Base-by-base conservation (phyloP, 2,797 vertebrate genomes). In the Xerus rutilus region DNA sequence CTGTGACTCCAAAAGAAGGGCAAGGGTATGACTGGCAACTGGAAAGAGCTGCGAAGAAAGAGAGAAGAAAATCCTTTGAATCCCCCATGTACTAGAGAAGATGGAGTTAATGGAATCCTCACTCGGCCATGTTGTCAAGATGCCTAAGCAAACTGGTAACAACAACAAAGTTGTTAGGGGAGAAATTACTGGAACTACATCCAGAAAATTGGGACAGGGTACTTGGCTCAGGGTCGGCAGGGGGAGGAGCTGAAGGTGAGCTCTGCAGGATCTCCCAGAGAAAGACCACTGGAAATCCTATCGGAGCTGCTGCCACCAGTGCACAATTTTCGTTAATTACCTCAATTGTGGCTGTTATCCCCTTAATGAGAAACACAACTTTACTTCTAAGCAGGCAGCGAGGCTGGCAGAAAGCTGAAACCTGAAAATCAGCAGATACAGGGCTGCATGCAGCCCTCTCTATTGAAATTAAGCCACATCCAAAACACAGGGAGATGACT, bases 341-440 rank as follows among this genome's bases (percentile, higher is more conserved):
- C 97, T 96, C 98, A 98, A 98, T 98, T 98, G 98, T 98, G 88
- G 96, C 98, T 96, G 95, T 98, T 98, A 97, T 91, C 97, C 97
- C 98, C 86, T 95, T 98, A 98, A 98, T 98, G 96, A 98, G 98
- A 98, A 99, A 98, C 98, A 98, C 93, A 98, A 96, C 97, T 98
- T 97, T n/a, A 97, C 97, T 98, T 98, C 98, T 98, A 98, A 98
- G 98, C 96, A 91, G 95, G 97, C 97, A 91, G 90, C 86, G 96
- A 97, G 96, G 98, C 98, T 98, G 97, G 98, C 97, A 98, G 98
- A 98, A 98, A 98, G 96, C 97, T 97, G 98, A 98, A 98, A 98
- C 98, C 98, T 98, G 98, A 98, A 98, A 98, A 98, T 98, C 98
- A 98, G 98, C 98, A 98, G 98, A 98, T 97, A 97, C 97, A 85